Conservation (phyloP, 2,888 invertebrate genomes). For the Smittia sp. region DNA sequence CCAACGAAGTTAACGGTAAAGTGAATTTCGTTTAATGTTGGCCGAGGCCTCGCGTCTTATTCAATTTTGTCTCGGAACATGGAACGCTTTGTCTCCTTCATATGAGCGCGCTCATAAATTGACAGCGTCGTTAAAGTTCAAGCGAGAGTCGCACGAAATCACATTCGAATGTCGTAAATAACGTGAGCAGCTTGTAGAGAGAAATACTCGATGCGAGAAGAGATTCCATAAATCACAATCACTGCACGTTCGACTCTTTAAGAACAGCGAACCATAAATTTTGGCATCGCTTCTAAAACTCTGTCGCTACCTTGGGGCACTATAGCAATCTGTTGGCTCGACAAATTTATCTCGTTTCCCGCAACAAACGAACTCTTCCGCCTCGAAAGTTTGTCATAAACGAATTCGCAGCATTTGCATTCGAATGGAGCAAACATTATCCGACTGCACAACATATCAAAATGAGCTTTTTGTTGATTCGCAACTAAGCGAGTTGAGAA, state of each 20-base stretch:
- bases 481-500: no score
- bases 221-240: slow-evolving; percentile 31
- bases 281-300: background rate
- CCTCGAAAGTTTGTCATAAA: no score
- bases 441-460: no score
- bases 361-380: background rate
- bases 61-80: no score
- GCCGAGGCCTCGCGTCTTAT: background rate
- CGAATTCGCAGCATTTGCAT: no score
- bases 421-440: no score
- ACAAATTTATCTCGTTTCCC: slow-evolving; percentile 19
- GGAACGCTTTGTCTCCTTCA: background rate
- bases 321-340: background rate
- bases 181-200: background rate
- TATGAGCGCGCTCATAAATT: background rate
- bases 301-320: background rate
- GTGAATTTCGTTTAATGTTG: slow-evolving; percentile 5
- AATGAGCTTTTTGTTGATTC: no score
- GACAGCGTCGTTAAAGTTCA: background rate
- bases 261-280: slow-evolving; percentile 1
- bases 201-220: background rate
- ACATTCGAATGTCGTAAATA: slow-evolving; percentile 21
- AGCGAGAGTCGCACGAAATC: background rate
- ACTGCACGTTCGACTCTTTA: slow-evolving; percentile 8
- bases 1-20: background rate